phyloP scores from a whole-genome alignment of 1,140 invertebrate genomes.

The Drosophila athabasca region DNA sequence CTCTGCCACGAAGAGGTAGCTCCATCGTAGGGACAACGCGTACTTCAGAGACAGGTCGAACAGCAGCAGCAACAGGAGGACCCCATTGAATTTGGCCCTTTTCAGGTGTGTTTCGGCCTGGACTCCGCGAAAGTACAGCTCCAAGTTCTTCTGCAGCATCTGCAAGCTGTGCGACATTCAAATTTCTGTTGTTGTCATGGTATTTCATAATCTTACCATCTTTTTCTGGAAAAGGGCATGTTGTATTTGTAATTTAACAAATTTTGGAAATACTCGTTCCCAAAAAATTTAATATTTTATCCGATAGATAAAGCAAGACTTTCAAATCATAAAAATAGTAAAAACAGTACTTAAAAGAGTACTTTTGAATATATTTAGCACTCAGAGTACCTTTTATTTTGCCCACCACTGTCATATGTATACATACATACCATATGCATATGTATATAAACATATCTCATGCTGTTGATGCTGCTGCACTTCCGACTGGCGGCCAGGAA shows the following conservation, averaged over 20 bases:
- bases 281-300: too few relatives aligned
- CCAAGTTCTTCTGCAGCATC: conserved; percentile 55
- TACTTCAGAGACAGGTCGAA: conserved; percentile 62
- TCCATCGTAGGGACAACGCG: neutral
- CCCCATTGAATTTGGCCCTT: conserved; percentile 65
- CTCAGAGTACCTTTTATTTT: too few relatives aligned
- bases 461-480: conserved; percentile 11
- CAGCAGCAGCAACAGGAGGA: conserved; percentile 56
- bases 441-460: too few relatives aligned
- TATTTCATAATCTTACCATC: conserved; percentile 5
- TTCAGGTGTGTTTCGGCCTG: conserved; percentile 63
- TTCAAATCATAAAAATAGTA: too few relatives aligned
- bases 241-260: too few relatives aligned
- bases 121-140: conserved; percentile 49
- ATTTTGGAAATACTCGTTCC: too few relatives aligned
- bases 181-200: neutral
- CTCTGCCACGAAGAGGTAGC: conserved; percentile 77
- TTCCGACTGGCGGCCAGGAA: conserved; percentile 52
- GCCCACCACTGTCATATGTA: too few relatives aligned
- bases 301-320: too few relatives aligned
- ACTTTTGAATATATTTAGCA: too few relatives aligned
- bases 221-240: conserved; percentile 37
- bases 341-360: too few relatives aligned
- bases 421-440: too few relatives aligned
- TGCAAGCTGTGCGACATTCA: conserved; percentile 28